Evolutionary conservation across 2,797 vertebrate genomes (phyloP).

Genomic region (Sus cebifrons): DNA sequence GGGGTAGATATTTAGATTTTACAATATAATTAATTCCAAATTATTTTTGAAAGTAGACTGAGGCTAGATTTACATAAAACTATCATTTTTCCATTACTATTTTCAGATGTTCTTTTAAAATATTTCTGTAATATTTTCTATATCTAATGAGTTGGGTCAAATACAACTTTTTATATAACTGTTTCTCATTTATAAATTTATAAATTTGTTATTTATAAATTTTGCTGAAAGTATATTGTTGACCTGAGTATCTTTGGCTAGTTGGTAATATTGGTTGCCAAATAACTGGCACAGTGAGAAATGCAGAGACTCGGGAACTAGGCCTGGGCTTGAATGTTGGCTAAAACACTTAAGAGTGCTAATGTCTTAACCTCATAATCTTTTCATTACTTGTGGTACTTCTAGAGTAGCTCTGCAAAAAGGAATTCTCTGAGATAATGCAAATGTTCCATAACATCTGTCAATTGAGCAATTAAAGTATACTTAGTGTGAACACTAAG

Average conservation of each 20-base stretch:
- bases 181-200: not conserved
- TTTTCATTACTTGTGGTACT: not conserved
- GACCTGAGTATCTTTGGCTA: not conserved
- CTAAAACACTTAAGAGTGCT: not conserved
- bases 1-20: constrained; percentile 42
- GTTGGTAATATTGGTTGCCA: not conserved
- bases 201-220: not conserved
- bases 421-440: constrained; percentile 3
- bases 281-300: not conserved
- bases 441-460: constrained; percentile 7
- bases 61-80: not conserved
- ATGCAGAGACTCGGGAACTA: not conserved
- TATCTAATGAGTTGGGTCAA: not conserved
- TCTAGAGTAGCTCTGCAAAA: not conserved
- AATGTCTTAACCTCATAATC: not conserved
- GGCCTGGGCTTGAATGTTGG: not conserved
- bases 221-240: not conserved
- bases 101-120: not conserved
- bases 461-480: constrained; percentile 10
- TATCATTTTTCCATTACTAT: not conserved
- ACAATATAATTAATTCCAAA: constrained; percentile 17
- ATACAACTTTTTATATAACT: not conserved
- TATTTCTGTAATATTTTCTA: constrained; percentile 3
- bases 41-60: constrained; percentile 23
- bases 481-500: not conserved